A percentile compares a stretch with the other conserved stretches of the same genome.
These are phyloP conservation scores for Corella eumyota DNA, from an alignment of 23 tunicate genomes.

Conservation along the genomic window DNA sequence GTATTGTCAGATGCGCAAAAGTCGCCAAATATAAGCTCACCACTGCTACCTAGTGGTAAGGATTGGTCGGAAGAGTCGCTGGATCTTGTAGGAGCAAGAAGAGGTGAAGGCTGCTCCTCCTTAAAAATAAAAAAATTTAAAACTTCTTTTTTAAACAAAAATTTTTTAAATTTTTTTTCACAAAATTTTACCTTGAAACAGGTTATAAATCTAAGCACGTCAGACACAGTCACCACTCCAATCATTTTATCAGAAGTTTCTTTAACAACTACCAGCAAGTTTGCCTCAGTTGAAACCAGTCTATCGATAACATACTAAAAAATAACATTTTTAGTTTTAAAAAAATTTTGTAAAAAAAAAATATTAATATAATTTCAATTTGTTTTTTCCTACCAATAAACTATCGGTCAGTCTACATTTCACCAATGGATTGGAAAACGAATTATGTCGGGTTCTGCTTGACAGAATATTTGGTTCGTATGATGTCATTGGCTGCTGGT, in stretches of 20 bases:
- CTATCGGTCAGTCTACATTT: conserved; percentile 29
- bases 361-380: no score
- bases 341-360: no score
- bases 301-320: conserved; percentile 40
- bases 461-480: background rate
- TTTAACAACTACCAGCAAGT: conserved; percentile 42
- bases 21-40: no score
- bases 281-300: conserved; percentile 47
- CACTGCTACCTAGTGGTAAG: no score
- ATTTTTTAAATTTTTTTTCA: no score
- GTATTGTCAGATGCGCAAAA: no score
- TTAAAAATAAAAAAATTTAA: no score
- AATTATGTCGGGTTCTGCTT: conserved; percentile 25
- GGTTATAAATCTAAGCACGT: conserved; percentile 32
- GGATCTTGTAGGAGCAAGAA: no score
- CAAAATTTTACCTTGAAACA: conserved; percentile 37
- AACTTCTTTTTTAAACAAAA: no score
- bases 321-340: no score
- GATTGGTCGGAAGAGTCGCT: no score
- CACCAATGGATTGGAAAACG: conserved; percentile 47
- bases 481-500: conserved; percentile 1
- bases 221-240: conserved; percentile 54
- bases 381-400: conserved; percentile 13
- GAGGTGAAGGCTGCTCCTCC: no score
- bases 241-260: conserved; percentile 18